These are phyloP conservation scores for Rhabdornis inornatus DNA, from an alignment of 2,113 vertebrate species.

Conservation along the genomic window DNA sequence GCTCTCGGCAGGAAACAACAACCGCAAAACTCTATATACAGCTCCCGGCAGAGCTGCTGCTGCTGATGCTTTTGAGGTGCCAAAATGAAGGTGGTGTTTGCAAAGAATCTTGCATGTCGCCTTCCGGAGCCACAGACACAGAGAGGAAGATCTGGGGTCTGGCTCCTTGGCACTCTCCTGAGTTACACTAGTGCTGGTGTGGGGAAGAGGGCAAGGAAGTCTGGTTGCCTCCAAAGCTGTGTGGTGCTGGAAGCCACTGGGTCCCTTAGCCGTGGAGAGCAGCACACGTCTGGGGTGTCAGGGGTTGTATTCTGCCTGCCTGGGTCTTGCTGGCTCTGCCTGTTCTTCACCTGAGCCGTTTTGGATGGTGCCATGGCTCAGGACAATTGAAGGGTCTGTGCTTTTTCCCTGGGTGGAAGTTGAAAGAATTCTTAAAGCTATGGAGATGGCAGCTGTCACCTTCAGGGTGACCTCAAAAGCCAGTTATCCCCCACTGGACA, in stretches of 20 bases:
- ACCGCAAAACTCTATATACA: conserved; percentile 39
- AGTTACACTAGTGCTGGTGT: rapidly evolving
- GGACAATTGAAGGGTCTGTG: not conserved
- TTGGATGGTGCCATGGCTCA: not conserved
- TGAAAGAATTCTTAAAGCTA: not conserved
- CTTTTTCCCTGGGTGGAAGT: not conserved
- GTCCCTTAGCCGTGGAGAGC: not conserved
- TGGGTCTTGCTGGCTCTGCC: not conserved
- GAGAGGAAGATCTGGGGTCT: not conserved
- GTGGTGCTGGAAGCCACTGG: rapidly evolving
- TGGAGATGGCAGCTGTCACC: not conserved
- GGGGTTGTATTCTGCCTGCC: not conserved
- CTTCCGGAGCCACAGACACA: not conserved
- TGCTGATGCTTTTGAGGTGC: conserved; percentile 21
- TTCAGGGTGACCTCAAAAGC: not conserved
- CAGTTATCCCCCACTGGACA: not conserved
- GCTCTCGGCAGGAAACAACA: conserved; percentile 37
- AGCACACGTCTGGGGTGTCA: not conserved
- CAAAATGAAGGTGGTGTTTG: not conserved
- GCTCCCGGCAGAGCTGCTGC: not conserved
- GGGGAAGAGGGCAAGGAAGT: not conserved
- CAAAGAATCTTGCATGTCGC: not conserved
- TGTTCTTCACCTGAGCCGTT: not conserved
- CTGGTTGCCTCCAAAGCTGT: rapidly evolving
- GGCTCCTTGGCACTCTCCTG: not conserved